phyloP scores from a whole-genome alignment of 2,888 invertebrate genomes.

The Cephus sareptanus region DNA sequence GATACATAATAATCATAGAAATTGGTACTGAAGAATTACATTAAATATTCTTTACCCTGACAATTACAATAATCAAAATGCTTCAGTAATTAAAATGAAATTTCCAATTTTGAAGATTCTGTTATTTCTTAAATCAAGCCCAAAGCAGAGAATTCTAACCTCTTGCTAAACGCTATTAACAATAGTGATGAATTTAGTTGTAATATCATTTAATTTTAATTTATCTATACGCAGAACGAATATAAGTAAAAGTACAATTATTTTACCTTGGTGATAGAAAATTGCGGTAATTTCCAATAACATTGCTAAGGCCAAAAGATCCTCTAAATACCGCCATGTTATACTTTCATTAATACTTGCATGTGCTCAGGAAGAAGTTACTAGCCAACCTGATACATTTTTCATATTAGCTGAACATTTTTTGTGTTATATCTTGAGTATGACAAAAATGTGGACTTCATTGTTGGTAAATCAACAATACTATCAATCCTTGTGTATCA shows the following conservation, averaged over 20 bases:
- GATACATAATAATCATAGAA: neutral
- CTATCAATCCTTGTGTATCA: neutral
- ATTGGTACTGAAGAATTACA: neutral
- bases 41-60: neutral
- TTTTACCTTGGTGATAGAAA: slow-evolving; percentile 32
- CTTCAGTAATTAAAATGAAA: slow-evolving; percentile 8
- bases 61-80: neutral
- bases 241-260: neutral
- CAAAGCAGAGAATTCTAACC: slow-evolving; percentile 9
- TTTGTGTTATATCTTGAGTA: neutral
- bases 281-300: slow-evolving; percentile 11
- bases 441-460: neutral
- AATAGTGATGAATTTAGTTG: slow-evolving; percentile 37
- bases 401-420: neutral
- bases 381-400: neutral
- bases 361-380: neutral
- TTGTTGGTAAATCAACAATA: neutral
- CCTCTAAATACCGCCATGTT: slow-evolving; percentile 35
- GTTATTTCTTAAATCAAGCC: slow-evolving; percentile 3
- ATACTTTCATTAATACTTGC: neutral
- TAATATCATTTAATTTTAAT: slow-evolving; percentile 31
- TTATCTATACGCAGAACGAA: neutral
- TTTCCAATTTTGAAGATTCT: slow-evolving; percentile 8
- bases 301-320: slow-evolving; percentile 19
- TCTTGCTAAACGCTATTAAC: neutral